Evolutionary conservation across 2,888 invertebrate species (phyloP).

Genomic region (Hemithea aestivaria): DNA sequence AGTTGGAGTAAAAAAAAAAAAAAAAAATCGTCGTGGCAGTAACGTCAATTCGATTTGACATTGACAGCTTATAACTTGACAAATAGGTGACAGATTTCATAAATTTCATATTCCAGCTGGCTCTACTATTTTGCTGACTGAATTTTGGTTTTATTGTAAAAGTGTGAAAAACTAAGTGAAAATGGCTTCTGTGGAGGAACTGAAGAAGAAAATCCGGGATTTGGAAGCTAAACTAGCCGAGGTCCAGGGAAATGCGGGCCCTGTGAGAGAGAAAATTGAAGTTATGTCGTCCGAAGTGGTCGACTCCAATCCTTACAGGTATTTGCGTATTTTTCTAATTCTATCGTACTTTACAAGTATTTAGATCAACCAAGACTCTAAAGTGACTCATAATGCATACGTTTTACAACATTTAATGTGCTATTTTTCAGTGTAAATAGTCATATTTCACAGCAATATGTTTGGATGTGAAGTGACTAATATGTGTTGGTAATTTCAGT

Average conservation of each 20-base stretch:
- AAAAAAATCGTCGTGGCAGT: no score
- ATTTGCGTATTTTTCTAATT: slow-evolving; percentile 30
- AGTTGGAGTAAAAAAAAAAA: no score
- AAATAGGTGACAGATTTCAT: no score
- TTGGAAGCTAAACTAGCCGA: slow-evolving; percentile 82
- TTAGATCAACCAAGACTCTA: no score
- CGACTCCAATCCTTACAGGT: slow-evolving; percentile 99
- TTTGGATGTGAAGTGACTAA: not conserved
- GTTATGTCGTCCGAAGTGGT: slow-evolving; percentile 97
- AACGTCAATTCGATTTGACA: no score
- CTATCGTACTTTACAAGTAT: no score
- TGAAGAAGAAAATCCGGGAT: slow-evolving; percentile 80
- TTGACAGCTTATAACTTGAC: no score
- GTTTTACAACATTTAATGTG: no score
- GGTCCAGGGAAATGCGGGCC: slow-evolving; percentile 56
- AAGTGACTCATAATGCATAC: no score
- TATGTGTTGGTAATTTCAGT: no score
- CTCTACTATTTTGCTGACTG: not conserved
- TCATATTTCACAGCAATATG: slow-evolving; percentile 1
- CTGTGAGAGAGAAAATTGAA: slow-evolving; percentile 86
- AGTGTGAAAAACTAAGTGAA: slow-evolving; percentile 34
- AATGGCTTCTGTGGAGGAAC: slow-evolving; percentile 81
- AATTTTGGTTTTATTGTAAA: not conserved
- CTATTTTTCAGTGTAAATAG: not conserved
- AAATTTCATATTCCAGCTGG: slow-evolving; percentile 2